Conservation (phyloP, 2,888 invertebrate species). For the Eudemis profundana region DNA sequence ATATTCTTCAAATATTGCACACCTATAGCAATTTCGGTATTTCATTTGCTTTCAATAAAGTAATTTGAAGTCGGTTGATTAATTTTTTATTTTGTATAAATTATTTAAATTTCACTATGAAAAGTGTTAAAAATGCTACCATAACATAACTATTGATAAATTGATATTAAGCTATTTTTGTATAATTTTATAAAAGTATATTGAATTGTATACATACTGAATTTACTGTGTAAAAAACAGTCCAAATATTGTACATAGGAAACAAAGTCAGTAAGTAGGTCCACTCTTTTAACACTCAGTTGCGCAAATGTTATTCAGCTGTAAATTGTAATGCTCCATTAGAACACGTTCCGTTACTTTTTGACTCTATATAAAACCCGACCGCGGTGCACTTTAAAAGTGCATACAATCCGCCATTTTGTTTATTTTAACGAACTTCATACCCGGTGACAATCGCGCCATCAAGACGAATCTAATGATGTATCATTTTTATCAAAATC, state of each 20-base stretch:
- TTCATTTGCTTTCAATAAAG: too few species aligned
- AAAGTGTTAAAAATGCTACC: too few species aligned
- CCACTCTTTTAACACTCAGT: slow-evolving; percentile 1
- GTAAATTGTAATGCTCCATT: not conserved
- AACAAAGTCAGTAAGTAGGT: slow-evolving; percentile 20
- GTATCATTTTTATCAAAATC: too few species aligned
- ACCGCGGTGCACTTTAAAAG: too few species aligned
- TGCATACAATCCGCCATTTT: too few species aligned
- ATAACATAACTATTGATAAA: slow-evolving; percentile 18
- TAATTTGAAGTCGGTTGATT: too few species aligned
- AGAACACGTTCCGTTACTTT: not conserved
- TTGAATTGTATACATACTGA: not conserved
- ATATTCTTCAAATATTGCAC: too few species aligned
- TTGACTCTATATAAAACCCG: not conserved
- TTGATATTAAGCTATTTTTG: slow-evolving; percentile 11
- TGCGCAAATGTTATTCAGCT: not conserved
- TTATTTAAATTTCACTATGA: not conserved
- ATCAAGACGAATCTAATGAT: too few species aligned
- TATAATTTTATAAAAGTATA: slow-evolving; percentile 4
- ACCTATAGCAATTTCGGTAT: too few species aligned
- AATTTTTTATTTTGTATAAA: too few species aligned
- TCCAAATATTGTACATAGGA: slow-evolving; percentile 21
- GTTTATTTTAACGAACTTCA: too few species aligned
- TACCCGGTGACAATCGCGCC: too few species aligned
- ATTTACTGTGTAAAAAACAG: not conserved